Base-by-base conservation (phyloP, 1,140 invertebrate species). In the Triops longicaudatus region DNA sequence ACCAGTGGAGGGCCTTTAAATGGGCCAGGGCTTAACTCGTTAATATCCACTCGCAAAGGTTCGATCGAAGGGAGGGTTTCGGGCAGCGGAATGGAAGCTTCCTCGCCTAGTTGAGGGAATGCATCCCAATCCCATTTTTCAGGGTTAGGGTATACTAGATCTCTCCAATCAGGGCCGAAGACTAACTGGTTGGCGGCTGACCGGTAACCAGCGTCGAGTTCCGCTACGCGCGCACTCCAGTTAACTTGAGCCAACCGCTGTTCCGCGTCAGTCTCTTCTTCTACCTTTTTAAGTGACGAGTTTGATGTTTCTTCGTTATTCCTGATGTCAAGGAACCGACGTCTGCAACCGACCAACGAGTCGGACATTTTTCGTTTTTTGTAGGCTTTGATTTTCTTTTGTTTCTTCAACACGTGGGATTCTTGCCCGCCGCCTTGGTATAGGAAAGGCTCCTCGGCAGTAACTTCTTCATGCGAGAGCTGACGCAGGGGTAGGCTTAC, bases 111-210 rank as follows among this genome's bases (percentile, higher is more conserved):
- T n/a, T 43, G 63, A 79, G 88, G 87, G 80, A 90, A 88, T 74
- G 85, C 85, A 37, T 88, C 86, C 88, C 89, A 90, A 80, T 89
- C 86, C 84, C 88, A 88, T 6, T 85, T 86, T 81, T 88, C 87
- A 80, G 88, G 85, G 73, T 87, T 81, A 41, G 87, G 87, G 79
- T 87, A 85, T 76, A 88, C 85, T 81, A 89, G 85, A 82, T 88
- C 87, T 78, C 85, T 84, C 86, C 87, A 88, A 78, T 90, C 87
- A 26, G 86, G 84, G 77, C 81, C 84, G 74, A 85, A 31, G n/a
- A 72, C 41, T 9, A 77, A n/a, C 28, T 73, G 22, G 42, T 77
- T 77, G 71, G 72, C 26, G 1, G 76, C 76, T 27, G 72, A 73
- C 17, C 76, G 72, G 14, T 73, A 72, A 26, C 41, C 41, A 7